Conservation (phyloP, 2,888 invertebrate species). For the Lasius fuliginosus region DNA sequence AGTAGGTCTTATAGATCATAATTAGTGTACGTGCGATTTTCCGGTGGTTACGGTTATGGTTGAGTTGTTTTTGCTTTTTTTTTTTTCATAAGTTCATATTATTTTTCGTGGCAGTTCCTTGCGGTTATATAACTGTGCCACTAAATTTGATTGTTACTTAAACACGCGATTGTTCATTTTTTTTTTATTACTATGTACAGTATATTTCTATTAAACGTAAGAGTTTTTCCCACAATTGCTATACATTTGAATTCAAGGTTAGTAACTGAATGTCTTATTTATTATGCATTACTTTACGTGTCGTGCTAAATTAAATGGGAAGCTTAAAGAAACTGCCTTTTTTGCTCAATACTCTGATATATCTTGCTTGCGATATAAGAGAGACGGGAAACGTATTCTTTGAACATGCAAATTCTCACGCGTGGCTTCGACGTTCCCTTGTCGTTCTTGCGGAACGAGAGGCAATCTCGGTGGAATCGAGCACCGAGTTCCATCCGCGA, state of each 20-base stretch:
- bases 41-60: not conserved
- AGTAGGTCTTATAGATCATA: not conserved
- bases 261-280: not conserved
- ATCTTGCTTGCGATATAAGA: not conserved
- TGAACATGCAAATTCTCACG: conserved; percentile 40
- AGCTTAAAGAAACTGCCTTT: not conserved
- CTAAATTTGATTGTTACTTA: not conserved
- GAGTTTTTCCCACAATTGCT: not conserved
- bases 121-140: not conserved
- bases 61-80: not conserved
- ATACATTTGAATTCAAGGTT: not conserved
- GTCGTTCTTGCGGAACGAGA: conserved; percentile 9
- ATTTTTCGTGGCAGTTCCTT: not conserved
- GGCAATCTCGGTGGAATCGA: conserved; percentile 68
- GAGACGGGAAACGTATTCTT: not conserved
- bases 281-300: not conserved
- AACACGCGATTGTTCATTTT: not conserved
- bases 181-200: not conserved
- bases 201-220: not conserved
- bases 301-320: not conserved
- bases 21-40: not conserved
- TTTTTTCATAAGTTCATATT: not conserved
- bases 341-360: not conserved
- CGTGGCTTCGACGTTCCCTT: not conserved
- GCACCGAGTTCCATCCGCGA: conserved; percentile 32